phyloP scores from a whole-genome alignment of 2,888 invertebrate genomes.

The Drosophila subsilvestris region DNA sequence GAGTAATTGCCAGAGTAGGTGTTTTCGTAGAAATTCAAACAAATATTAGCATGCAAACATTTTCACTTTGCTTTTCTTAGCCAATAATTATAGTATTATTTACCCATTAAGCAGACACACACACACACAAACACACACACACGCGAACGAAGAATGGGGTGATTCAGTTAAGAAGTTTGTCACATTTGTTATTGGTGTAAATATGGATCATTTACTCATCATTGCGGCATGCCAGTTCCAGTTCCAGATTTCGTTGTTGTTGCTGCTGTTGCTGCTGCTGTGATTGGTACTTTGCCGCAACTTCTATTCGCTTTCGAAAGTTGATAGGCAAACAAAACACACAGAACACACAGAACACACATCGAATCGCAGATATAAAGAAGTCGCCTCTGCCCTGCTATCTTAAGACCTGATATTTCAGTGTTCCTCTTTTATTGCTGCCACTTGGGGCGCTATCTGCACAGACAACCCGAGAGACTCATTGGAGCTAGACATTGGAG shows the following conservation, averaged over 20 bases:
- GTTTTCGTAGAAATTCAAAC: constrained; percentile 5
- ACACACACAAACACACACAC: constrained; percentile 9
- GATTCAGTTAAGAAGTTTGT: no score
- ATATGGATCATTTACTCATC: constrained; percentile 54
- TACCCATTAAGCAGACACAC: constrained; percentile 24
- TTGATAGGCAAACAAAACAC: constrained; percentile 48
- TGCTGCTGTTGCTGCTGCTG: constrained; percentile 40
- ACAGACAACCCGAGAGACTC: constrained; percentile 60
- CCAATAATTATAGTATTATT: constrained; percentile 18
- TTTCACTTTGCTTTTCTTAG: not conserved
- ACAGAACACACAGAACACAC: constrained; percentile 15
- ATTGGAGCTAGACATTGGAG: constrained; percentile 59
- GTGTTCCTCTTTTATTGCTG: constrained; percentile 47
- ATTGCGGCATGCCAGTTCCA: constrained; percentile 35
- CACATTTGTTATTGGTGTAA: constrained; percentile 50
- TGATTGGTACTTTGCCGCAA: constrained; percentile 55
- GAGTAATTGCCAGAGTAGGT: not conserved
- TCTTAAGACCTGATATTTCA: constrained; percentile 58
- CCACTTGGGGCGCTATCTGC: constrained; percentile 48
- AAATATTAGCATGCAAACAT: constrained; percentile 19
- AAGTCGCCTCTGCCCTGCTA: constrained; percentile 30
- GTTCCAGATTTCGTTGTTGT: constrained; percentile 36
- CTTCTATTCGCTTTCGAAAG: constrained; percentile 64
- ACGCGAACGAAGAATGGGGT: not conserved
- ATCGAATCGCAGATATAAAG: constrained; percentile 27